A percentile compares a stretch with the other conserved stretches of the same genome.
Conservation (phyloP, 2,888 invertebrate genomes). For the Harpalus rubripes region DNA sequence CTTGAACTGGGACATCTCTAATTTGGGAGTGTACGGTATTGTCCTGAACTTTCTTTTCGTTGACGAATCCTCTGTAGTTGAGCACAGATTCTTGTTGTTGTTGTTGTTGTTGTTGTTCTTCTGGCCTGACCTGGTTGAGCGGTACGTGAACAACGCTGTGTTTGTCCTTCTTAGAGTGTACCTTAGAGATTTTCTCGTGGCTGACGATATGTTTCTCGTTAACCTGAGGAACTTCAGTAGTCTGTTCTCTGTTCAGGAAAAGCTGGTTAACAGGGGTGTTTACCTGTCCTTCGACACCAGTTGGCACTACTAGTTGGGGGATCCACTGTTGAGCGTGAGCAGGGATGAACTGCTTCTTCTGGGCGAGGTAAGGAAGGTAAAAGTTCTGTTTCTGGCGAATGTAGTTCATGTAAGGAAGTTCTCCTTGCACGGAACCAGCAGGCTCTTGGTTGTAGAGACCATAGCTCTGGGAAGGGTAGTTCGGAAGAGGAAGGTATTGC, state of each 20-base stretch:
- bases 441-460: constrained; percentile 10
- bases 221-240: too few species aligned
- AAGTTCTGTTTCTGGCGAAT: neutral
- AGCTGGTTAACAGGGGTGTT: neutral
- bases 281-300: neutral
- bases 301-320: too few species aligned
- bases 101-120: neutral
- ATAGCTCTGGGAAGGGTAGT: neutral
- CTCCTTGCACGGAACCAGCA: neutral
- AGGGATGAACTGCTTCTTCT: neutral
- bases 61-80: neutral
- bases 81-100: neutral
- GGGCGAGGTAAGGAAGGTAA: neutral
- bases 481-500: neutral
- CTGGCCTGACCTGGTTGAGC: neutral
- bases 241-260: neutral
- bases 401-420: constrained; percentile 7
- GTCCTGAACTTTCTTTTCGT: neutral
- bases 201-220: neutral
- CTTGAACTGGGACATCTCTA: neutral
- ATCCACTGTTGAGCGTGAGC: neutral
- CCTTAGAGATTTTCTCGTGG: neutral
- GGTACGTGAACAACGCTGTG: neutral
- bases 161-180: neutral
- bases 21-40: neutral